Conservation (phyloP, 2,888 invertebrate genomes). For the Pyralis farinalis region DNA sequence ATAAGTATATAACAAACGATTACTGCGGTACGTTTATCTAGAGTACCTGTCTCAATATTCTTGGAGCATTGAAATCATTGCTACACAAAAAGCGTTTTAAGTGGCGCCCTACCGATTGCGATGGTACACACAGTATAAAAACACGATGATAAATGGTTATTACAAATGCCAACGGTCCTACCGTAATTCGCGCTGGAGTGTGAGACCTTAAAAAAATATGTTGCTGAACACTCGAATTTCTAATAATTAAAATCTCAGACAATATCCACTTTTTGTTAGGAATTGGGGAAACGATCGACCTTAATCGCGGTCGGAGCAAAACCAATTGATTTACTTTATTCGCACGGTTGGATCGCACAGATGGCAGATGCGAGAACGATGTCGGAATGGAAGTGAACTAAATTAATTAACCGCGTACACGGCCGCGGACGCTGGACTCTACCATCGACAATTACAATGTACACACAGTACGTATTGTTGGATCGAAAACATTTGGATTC, state of each 20-base stretch:
- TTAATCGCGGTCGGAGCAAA: conserved; percentile 38
- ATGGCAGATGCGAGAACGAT: conserved; percentile 26
- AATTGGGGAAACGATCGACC: conserved; percentile 28
- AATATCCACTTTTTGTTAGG: background rate
- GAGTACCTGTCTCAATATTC: background rate
- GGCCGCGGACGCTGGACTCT: background rate
- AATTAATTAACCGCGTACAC: conserved; percentile 49
- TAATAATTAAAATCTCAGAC: conserved; percentile 4
- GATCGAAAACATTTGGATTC: no score
- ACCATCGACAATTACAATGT: background rate
- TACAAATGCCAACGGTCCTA: background rate
- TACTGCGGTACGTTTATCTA: no score
- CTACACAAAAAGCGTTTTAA: background rate
- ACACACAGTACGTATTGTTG: no score
- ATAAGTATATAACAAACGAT: no score
- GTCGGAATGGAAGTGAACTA: conserved; percentile 32
- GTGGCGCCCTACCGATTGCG: background rate
- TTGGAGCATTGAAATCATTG: background rate
- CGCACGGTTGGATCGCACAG: conserved; percentile 43
- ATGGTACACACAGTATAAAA: background rate
- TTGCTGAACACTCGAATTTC: background rate
- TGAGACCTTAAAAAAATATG: background rate
- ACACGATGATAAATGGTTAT: background rate
- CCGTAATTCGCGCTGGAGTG: background rate
- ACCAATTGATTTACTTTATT: conserved; percentile 53